Evolutionary conservation across 2,113 vertebrate genomes (phyloP).

Genomic region (Peromyscus leucopus): DNA sequence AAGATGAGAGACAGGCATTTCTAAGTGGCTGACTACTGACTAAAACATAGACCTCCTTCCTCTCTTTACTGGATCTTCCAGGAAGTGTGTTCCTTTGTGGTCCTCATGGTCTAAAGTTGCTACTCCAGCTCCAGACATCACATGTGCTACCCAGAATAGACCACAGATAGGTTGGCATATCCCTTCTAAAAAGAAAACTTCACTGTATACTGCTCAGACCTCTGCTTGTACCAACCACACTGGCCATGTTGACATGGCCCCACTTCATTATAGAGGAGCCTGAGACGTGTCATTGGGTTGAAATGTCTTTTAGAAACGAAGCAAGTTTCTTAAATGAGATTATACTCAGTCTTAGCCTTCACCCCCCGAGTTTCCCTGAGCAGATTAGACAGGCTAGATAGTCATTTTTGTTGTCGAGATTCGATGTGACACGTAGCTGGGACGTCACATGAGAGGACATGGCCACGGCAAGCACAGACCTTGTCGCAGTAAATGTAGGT

Average conservation of each 20-base stretch:
- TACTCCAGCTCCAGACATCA: neutral
- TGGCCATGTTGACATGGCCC: rapidly evolving
- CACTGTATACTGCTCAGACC: neutral
- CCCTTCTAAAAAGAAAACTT: neutral
- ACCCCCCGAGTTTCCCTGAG: neutral
- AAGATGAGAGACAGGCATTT: neutral
- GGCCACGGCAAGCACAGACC: neutral
- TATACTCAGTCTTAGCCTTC: neutral
- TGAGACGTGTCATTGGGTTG: neutral
- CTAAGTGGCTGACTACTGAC: neutral
- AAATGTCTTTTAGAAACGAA: neutral
- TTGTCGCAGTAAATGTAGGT: neutral
- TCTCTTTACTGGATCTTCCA: neutral
- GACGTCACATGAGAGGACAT: neutral
- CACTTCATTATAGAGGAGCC: neutral
- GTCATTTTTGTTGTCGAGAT: neutral
- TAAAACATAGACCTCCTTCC: neutral
- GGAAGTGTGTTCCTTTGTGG: neutral
- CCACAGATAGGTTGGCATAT: neutral
- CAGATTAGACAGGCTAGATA: neutral
- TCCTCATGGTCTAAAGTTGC: neutral
- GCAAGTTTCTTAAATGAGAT: neutral
- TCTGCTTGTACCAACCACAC: neutral
- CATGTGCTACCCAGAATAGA: neutral
- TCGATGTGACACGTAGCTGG: neutral